phyloP scores from a whole-genome alignment of 2,888 invertebrate genomes.

The Acleris sparsana region DNA sequence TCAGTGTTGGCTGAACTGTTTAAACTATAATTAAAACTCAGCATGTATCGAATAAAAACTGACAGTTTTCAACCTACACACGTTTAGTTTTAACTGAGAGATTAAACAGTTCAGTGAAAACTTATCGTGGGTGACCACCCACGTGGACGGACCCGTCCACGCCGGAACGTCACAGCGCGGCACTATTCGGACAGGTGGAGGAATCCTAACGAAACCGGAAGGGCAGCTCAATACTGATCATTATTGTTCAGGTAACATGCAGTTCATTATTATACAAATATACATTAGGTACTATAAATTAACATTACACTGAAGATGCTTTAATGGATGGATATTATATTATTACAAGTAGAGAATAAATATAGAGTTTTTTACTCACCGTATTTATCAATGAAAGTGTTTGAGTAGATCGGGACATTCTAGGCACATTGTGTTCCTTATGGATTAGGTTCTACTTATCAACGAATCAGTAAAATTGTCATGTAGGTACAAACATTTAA shows the following conservation, averaged over 20 bases:
- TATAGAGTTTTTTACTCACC: too few relatives aligned
- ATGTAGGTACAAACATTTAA: slow-evolving; percentile 9
- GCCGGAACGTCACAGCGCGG: too few relatives aligned
- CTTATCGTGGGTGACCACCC: too few relatives aligned
- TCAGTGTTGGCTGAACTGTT: too few relatives aligned
- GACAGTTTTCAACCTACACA: not conserved
- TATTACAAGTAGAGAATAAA: too few relatives aligned
- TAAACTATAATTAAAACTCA: too few relatives aligned
- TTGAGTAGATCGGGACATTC: slow-evolving; percentile 18
- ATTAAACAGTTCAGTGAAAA: too few relatives aligned
- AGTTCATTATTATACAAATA: slow-evolving; percentile 24
- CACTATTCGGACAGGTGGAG: too few relatives aligned
- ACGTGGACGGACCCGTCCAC: too few relatives aligned
- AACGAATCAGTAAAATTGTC: slow-evolving; percentile 31
- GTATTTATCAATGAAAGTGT: not conserved
- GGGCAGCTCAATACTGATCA: slow-evolving; percentile 25
- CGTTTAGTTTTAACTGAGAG: too few relatives aligned
- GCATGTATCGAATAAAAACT: not conserved
- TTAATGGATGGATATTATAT: too few relatives aligned
- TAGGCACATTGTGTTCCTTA: slow-evolving; percentile 36
- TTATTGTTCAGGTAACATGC: slow-evolving; percentile 36
- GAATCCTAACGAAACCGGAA: not conserved
- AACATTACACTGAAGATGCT: not conserved
- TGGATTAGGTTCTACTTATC: slow-evolving; percentile 28
- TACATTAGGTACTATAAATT: slow-evolving; percentile 3